Evolutionary conservation across 2,888 invertebrate genomes (phyloP).

Genomic region (Atethmia centrago): DNA sequence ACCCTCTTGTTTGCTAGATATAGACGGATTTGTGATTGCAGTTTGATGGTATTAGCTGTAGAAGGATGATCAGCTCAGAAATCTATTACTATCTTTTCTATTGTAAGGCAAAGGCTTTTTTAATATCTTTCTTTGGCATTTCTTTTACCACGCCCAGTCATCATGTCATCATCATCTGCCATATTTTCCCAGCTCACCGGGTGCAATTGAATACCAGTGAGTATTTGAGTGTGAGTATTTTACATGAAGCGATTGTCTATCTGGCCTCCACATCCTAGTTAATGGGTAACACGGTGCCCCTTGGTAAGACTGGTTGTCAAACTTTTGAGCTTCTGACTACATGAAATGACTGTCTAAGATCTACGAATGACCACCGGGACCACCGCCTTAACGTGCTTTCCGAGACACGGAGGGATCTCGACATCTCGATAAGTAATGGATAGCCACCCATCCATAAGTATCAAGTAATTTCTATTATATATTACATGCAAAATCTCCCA

Average conservation of each 20-base stretch:
- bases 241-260: not conserved
- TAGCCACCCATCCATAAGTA: not conserved
- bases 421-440: too few relatives aligned
- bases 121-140: not conserved
- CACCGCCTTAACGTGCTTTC: too few relatives aligned
- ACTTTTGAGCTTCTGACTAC: not conserved
- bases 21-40: not conserved
- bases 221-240: too few relatives aligned
- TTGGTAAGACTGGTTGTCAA: not conserved
- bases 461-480: not conserved
- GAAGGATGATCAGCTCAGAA: not conserved
- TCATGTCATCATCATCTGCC: not conserved
- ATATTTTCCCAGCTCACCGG: not conserved
- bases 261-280: not conserved
- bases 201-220: not conserved
- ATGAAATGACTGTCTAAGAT: too few relatives aligned
- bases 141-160: not conserved
- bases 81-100: not conserved
- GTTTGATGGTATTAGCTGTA: not conserved
- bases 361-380: too few relatives aligned
- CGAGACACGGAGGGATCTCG: too few relatives aligned
- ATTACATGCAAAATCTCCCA: not conserved
- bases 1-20: not conserved
- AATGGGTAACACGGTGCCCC: not conserved
- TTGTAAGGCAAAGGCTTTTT: not conserved